A percentile compares a stretch with the other conserved stretches of the same genome.
Conservation (phyloP, 2,888 invertebrate genomes). For the Caenorhabditis angaria region DNA sequence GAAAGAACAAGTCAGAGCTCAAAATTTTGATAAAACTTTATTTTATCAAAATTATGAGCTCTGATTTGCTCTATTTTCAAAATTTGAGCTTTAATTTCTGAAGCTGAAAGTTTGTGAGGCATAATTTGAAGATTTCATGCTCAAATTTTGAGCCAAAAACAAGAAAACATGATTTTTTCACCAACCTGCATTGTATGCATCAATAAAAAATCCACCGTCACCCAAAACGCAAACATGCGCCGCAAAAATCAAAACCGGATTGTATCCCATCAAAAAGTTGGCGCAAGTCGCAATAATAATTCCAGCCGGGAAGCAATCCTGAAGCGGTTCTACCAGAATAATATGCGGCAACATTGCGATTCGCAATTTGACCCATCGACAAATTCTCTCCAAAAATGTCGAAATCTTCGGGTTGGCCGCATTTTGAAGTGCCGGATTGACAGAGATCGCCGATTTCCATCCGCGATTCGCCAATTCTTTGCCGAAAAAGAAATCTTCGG, state of each 20-base stretch:
- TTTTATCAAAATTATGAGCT: not conserved
- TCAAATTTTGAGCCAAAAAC: constrained; percentile 1
- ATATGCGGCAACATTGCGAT: constrained; percentile 93
- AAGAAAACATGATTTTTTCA: not conserved
- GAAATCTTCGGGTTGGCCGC: constrained; percentile 76
- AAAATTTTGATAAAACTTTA: not conserved
- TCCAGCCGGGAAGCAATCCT: constrained; percentile 90
- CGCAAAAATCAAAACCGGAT: constrained; percentile 83
- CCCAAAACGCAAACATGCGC: constrained; percentile 93
- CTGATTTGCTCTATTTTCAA: no score
- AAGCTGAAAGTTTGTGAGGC: no score
- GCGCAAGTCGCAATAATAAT: constrained; percentile 90
- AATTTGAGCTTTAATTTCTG: no score
- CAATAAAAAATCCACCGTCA: constrained; percentile 92
- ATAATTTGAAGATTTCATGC: no score
- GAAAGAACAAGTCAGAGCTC: no score
- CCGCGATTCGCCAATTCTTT: constrained; percentile 82
- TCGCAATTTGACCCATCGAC: constrained; percentile 91
- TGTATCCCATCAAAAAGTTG: constrained; percentile 85
- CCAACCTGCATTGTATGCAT: constrained; percentile 84
- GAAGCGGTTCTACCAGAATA: constrained; percentile 85
- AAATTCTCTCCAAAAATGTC: constrained; percentile 51
- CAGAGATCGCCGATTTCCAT: constrained; percentile 88
- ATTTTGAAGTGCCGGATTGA: constrained; percentile 95
- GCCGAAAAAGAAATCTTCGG: constrained; percentile 97